phyloP scores from a whole-genome alignment of 2,113 vertebrate genomes.

The Gallinago undulata region DNA sequence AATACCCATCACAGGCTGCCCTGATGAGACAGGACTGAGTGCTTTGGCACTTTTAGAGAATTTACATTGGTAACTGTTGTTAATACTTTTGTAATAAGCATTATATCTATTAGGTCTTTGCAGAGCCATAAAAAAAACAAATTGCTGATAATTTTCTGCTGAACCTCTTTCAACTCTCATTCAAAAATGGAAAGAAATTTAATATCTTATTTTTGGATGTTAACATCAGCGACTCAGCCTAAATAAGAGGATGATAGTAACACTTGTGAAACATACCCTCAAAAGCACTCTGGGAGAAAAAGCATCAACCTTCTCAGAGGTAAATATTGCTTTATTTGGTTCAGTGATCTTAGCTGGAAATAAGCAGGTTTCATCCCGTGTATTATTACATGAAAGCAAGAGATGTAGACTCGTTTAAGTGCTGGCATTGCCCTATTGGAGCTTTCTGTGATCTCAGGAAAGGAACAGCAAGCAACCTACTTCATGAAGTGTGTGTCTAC shows the following conservation, averaged over 20 bases:
- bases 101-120: not conserved
- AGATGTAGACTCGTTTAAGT: not conserved
- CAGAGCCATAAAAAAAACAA: not conserved
- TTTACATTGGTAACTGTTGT: not conserved
- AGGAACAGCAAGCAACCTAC: not conserved
- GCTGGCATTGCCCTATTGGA: not conserved
- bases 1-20: not conserved
- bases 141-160: not conserved
- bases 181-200: not conserved
- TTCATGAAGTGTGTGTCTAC: too few relatives aligned
- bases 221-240: not conserved
- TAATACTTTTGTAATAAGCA: not conserved
- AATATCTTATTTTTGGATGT: not conserved
- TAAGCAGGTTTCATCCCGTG: not conserved
- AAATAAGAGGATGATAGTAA: not conserved
- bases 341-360: not conserved
- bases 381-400: not conserved
- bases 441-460: not conserved
- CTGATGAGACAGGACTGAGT: not conserved
- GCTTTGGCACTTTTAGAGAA: not conserved
- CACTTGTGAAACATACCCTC: not conserved
- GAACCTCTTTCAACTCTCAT: not conserved
- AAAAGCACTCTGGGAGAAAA: not conserved
- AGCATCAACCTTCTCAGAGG: not conserved
- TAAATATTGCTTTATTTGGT: not conserved